These are phyloP conservation scores for Selenia dentaria DNA, from an alignment of 2,888 invertebrate genomes.

Conservation along the genomic window DNA sequence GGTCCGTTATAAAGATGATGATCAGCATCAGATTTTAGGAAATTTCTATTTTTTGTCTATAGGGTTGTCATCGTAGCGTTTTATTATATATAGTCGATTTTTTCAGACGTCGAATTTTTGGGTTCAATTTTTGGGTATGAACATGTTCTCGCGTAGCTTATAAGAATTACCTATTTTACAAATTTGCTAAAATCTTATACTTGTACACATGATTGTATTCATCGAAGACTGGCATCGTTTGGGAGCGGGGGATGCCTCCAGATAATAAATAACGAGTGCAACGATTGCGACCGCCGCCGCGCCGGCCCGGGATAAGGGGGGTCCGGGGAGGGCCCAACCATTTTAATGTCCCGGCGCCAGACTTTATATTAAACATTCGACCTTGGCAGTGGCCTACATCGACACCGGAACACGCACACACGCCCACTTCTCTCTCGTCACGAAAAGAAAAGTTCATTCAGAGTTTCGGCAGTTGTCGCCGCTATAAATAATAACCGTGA, in stretches of 20 bases:
- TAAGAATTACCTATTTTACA: no score
- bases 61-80: no score
- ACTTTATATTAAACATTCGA: constrained; percentile 85
- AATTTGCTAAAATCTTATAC: no score
- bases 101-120: no score
- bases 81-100: no score
- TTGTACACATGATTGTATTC: constrained; percentile 16
- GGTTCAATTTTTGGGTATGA: no score
- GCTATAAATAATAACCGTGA: constrained; percentile 75
- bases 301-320: constrained; percentile 72
- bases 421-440: constrained; percentile 73
- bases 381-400: constrained; percentile 84
- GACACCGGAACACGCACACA: constrained; percentile 81
- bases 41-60: no score
- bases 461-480: constrained; percentile 70
- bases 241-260: constrained; percentile 68
- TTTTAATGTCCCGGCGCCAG: constrained; percentile 83
- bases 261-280: constrained; percentile 84
- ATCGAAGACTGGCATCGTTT: constrained; percentile 53
- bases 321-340: constrained; percentile 79
- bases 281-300: constrained; percentile 78
- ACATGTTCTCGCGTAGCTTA: no score
- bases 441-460: constrained; percentile 81
- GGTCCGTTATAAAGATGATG: no score
- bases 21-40: no score